phyloP scores from a whole-genome alignment of 2,113 vertebrate genomes.

The Butastur rufipennis region DNA sequence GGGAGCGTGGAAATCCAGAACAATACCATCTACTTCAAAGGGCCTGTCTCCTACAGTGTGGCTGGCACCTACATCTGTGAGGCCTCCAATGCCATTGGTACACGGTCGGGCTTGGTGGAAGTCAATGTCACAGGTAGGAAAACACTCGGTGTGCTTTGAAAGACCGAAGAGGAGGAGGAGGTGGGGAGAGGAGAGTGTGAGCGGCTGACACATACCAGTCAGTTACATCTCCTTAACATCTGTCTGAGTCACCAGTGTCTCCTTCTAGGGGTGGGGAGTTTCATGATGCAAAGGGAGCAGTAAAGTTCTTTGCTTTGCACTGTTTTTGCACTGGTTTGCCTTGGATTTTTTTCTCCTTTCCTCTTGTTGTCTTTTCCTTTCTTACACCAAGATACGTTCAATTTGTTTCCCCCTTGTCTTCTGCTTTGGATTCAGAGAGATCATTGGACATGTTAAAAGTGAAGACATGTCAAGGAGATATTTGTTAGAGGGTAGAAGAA shows the following conservation, averaged over 20 bases:
- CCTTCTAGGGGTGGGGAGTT: not conserved
- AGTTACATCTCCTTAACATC: not conserved
- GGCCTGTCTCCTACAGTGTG: constrained; percentile 85
- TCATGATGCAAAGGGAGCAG: not conserved
- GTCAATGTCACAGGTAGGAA: constrained; percentile 97
- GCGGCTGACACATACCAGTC: not conserved
- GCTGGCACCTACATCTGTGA: constrained; percentile 92
- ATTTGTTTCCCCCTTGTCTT: not conserved
- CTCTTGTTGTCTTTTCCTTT: not conserved
- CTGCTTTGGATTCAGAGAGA: not conserved
- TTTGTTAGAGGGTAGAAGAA: not conserved
- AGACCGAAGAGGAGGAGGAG: accelerated
- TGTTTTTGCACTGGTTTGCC: not conserved
- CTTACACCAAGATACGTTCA: not conserved
- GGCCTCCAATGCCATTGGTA: constrained; percentile 92
- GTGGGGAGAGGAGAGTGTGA: not conserved
- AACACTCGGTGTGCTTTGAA: not conserved
- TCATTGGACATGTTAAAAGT: not conserved
- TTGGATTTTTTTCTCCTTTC: not conserved
- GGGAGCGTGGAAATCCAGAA: constrained; percentile 91
- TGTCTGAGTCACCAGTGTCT: not conserved
- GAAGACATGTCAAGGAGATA: not conserved
- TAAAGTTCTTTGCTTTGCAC: not conserved
- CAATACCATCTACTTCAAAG: constrained; percentile 93
- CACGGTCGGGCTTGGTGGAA: constrained; percentile 89